phyloP scores from a whole-genome alignment of 2,888 invertebrate species.

The Apamea epomidion region DNA sequence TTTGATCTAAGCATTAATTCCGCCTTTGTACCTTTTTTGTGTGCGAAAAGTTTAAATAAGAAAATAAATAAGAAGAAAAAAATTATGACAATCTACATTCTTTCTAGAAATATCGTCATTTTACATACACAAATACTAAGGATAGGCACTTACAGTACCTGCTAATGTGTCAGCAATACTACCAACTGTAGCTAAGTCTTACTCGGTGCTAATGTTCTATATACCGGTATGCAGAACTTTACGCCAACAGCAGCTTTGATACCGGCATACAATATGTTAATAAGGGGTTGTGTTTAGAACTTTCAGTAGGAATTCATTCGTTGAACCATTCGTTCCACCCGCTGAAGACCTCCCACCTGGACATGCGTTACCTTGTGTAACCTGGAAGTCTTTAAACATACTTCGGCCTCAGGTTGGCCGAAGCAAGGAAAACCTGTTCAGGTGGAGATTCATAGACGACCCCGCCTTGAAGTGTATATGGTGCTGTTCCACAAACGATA shows the following conservation, averaged over 20 bases:
- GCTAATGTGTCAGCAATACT: neutral
- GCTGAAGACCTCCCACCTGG: no score
- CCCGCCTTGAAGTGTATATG: no score
- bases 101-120: neutral
- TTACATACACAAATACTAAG: neutral
- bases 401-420: no score
- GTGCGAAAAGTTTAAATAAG: no score
- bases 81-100: neutral
- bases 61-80: no score
- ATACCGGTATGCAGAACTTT: constrained; percentile 13
- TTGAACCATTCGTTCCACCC: no score
- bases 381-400: no score
- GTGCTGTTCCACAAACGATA: no score
- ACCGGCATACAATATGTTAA: neutral
- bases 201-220: constrained; percentile 5
- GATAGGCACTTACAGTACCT: neutral
- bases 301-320: neutral
- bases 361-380: no score
- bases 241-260: neutral
- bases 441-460: no score
- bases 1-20: neutral
- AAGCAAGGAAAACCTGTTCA: no score
- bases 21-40: no score
- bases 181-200: neutral
- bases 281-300: neutral